A percentile compares a stretch with the other conserved stretches of the same genome.
Evolutionary conservation across 2,888 invertebrate genomes (phyloP).

Genomic region (Labia minor): DNA sequence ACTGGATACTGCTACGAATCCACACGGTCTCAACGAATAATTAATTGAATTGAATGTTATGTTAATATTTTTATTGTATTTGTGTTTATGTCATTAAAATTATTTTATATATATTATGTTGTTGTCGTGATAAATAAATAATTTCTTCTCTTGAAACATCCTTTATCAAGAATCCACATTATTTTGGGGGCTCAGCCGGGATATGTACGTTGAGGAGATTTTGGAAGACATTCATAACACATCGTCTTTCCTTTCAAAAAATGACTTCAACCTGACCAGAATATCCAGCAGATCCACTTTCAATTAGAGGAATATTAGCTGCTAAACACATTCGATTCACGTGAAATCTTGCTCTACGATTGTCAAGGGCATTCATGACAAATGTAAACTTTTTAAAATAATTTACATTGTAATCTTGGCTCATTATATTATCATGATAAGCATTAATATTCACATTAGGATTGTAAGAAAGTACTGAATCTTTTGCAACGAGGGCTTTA

Average conservation of each 20-base stretch:
- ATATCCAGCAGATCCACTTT: conserved; percentile 96
- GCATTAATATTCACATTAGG: conserved; percentile 79
- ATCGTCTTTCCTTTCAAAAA: conserved; percentile 77
- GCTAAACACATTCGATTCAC: conserved; percentile 98
- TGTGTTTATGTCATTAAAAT: no score
- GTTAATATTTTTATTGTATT: no score
- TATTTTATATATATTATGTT: no score
- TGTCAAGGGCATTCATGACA: conserved; percentile 95
- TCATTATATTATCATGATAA: conserved; percentile 86
- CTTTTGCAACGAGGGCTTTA: conserved; percentile 83
- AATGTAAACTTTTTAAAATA: conserved; percentile 86
- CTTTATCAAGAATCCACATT: no score
- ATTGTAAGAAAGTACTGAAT: conserved; percentile 79
- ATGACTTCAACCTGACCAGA: conserved; percentile 89
- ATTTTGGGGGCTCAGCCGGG: no score
- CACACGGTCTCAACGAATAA: no score
- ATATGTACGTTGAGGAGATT: conserved; percentile 81
- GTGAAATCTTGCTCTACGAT: conserved; percentile 90
- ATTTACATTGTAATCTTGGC: conserved; percentile 75
- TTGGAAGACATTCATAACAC: conserved; percentile 94
- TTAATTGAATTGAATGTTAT: no score
- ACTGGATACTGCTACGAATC: no score
- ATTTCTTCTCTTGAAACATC: no score
- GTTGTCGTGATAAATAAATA: no score
- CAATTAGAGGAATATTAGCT: conserved; percentile 84